Evolutionary conservation across 2,888 invertebrate species (phyloP), one percentile per base, ranked within the genome.

Genomic region (Trichopria drosophilae): DNA sequence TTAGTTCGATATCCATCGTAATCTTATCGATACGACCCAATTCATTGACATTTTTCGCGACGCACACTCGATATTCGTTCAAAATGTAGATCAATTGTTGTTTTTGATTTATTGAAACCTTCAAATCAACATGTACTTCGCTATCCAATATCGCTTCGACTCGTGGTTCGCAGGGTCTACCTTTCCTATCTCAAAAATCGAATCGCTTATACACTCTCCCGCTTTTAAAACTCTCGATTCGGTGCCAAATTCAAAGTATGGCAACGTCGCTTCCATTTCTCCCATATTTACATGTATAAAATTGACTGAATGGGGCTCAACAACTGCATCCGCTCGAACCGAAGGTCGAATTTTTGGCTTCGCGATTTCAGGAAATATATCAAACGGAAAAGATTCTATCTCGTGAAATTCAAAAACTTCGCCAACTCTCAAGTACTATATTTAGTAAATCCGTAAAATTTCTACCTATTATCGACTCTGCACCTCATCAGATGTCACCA

Each of bases 401-500:
- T 50, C 45, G 0, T 9, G 12, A 31, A 55, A 55, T 2, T n/a
- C 40, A 12, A 50, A 18, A 13, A 45, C 36, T 15, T 41, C 4
- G n/a, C 49, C 42, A 1, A 18, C 10, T 12, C 41, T 20, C 9
- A 24, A 32, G 39, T 37, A 3, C 31, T 31, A 1, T 47, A 6
- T 13, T 52, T 41, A 3, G 18, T 2, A 44, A 35, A 24, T 52
- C 57, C 2, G 52, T 52, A 41, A 49, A 52, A 6, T 46, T 39
- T 35, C 52, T 18, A 7, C 52, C 52, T 24, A 57, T 18, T 29
- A 52, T 54, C 4, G 52, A 2, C 6, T 3, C 18, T 57, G 50
- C 1, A 41, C 51, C 3, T 12, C 20, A n/a, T 57, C 41, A 0
- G 57, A 50, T 5, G 54, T 52, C 9, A 57, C 24, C 23, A 43